Evolutionary conservation across 2,113 vertebrate species (phyloP).

Genomic region (Xenopus laevis): DNA sequence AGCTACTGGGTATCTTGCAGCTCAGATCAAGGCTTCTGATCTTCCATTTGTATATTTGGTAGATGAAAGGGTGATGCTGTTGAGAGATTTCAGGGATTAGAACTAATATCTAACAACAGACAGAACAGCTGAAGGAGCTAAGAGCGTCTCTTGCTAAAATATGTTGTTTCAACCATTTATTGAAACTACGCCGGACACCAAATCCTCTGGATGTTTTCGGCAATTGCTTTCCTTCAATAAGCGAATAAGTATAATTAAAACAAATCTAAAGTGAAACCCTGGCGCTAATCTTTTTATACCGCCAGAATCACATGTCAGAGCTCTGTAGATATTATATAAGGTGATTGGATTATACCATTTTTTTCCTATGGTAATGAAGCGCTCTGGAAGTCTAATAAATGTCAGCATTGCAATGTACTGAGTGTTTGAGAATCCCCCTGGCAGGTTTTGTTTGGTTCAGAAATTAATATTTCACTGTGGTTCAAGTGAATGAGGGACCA

Average conservation of each 20-base stretch:
- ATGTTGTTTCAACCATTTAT: slow-evolving; percentile 12
- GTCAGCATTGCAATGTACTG: slow-evolving; percentile 1
- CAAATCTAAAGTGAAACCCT: slow-evolving; percentile 9
- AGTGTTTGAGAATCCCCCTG: too few relatives aligned
- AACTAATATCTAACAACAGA: slow-evolving; percentile 22
- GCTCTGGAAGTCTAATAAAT: slow-evolving; percentile 11
- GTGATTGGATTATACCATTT: slow-evolving; percentile 10
- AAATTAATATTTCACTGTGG: too few relatives aligned
- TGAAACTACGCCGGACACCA: slow-evolving; percentile 13
- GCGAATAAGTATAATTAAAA: slow-evolving; percentile 14
- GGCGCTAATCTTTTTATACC: background rate
- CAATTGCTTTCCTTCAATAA: background rate
- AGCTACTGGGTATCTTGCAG: background rate
- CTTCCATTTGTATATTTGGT: slow-evolving; percentile 37
- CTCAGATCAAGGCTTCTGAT: slow-evolving; percentile 14
- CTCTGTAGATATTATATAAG: slow-evolving; percentile 1
- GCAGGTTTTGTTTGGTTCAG: too few relatives aligned
- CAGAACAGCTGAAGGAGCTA: slow-evolving; percentile 3
- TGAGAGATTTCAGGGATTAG: slow-evolving; percentile 38
- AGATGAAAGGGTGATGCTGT: slow-evolving; percentile 12
- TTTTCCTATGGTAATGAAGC: slow-evolving; percentile 12
- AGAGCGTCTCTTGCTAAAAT: background rate
- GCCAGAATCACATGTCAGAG: slow-evolving; percentile 3
- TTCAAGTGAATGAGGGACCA: too few relatives aligned
- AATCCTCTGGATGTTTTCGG: slow-evolving; percentile 3